phyloP scores from a whole-genome alignment of 2,113 vertebrate species.

The Lepisosteus osseus region DNA sequence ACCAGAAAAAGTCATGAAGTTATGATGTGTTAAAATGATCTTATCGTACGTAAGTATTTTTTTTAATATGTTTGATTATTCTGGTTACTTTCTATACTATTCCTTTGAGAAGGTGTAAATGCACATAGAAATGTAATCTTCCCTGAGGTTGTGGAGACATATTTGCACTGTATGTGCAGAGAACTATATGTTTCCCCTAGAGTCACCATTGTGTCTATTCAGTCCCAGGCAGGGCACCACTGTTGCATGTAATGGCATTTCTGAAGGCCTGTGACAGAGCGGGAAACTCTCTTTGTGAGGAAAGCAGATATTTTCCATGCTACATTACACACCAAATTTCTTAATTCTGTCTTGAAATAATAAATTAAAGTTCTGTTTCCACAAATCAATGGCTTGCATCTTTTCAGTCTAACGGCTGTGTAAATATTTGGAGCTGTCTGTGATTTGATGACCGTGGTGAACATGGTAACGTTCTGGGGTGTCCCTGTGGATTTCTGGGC shows the following conservation, averaged over 20 bases:
- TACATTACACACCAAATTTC: conserved; percentile 9
- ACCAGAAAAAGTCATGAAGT: too few relatives aligned
- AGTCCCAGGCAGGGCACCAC: too few relatives aligned
- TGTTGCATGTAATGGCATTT: not conserved
- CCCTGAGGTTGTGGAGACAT: too few relatives aligned
- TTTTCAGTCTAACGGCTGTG: conserved; percentile 22
- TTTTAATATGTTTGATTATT: too few relatives aligned
- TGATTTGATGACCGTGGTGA: conserved; percentile 3
- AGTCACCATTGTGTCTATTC: too few relatives aligned
- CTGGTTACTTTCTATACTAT: too few relatives aligned
- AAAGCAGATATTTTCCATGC: conserved; percentile 5
- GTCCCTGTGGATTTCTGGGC: not conserved
- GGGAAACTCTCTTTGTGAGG: not conserved
- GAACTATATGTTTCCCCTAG: too few relatives aligned
- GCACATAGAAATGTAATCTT: too few relatives aligned
- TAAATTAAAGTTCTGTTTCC: conserved; percentile 23
- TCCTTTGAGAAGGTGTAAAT: too few relatives aligned
- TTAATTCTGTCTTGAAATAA: conserved; percentile 12
- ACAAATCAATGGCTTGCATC: conserved; percentile 6
- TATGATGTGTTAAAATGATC: too few relatives aligned
- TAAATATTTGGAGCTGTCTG: conserved; percentile 23
- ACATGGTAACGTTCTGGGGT: conserved; percentile 9
- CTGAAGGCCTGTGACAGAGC: not conserved
- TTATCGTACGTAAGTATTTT: too few relatives aligned
- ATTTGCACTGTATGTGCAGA: too few relatives aligned